Conservation (phyloP, 2,797 vertebrate genomes). For the Podarcis siculus region DNA sequence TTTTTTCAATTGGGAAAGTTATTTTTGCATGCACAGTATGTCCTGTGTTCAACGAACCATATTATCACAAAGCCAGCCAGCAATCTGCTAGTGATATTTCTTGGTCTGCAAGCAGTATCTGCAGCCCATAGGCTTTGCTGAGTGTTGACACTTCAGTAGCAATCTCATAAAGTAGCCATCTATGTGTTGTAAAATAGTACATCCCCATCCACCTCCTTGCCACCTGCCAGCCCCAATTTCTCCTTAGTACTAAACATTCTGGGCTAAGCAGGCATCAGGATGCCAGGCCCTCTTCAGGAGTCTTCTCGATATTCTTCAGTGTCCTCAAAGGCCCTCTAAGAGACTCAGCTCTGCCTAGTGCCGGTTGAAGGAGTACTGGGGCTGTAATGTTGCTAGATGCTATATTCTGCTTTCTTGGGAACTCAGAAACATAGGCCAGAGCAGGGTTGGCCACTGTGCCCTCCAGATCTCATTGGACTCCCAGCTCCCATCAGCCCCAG, state of each 20-base stretch:
- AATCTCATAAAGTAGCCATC: background rate
- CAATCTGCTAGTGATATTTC: conserved; percentile 6
- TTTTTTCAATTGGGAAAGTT: conserved; percentile 9
- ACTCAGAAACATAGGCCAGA: background rate
- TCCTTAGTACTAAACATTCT: background rate
- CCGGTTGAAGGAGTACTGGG: background rate
- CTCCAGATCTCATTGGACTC: too few species aligned
- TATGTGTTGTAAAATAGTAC: background rate
- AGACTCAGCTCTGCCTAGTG: background rate
- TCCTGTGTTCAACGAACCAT: background rate
- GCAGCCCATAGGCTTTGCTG: background rate
- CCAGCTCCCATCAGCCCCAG: too few species aligned
- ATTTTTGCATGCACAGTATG: background rate
- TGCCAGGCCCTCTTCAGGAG: background rate
- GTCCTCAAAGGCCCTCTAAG: too few species aligned
- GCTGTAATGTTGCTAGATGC: too few species aligned
- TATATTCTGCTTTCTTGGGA: background rate
- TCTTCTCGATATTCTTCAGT: background rate
- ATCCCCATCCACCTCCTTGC: background rate
- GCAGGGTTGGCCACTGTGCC: background rate
- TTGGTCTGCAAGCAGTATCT: background rate
- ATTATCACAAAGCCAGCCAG: conserved; percentile 15
- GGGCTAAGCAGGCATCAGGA: background rate
- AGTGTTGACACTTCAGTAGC: background rate
- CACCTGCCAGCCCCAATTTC: background rate